These are phyloP conservation scores for Lacanobia oleracea DNA, from an alignment of 2,888 invertebrate genomes.

Conservation along the genomic window DNA sequence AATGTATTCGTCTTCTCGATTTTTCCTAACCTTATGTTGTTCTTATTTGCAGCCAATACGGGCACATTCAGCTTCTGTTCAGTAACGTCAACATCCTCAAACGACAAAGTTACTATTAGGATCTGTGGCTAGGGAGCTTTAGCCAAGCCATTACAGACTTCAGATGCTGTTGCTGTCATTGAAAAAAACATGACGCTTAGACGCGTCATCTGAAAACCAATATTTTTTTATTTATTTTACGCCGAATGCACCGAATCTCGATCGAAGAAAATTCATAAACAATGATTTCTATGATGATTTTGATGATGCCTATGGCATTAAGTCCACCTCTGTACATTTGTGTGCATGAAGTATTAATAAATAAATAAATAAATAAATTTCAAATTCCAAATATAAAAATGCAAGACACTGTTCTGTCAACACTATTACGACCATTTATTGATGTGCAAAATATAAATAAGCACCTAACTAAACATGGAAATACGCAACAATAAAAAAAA, in stretches of 20 bases:
- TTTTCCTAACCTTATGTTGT: not conserved
- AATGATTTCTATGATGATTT: too few species aligned
- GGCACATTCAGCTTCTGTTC: not conserved
- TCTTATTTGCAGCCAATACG: not conserved
- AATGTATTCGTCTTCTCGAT: not conserved
- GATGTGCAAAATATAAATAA: too few species aligned
- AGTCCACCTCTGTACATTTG: too few species aligned
- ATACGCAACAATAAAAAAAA: too few species aligned
- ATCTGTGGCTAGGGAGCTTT: not conserved
- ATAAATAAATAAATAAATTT: too few species aligned
- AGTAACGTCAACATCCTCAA: not conserved
- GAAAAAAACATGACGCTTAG: conserved; percentile 12
- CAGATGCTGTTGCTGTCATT: conserved; percentile 11
- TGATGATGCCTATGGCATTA: too few species aligned
- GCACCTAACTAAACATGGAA: not conserved
- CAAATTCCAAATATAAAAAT: not conserved
- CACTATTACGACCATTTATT: not conserved
- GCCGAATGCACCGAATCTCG: not conserved
- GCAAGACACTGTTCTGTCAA: not conserved
- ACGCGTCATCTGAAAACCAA: conserved; percentile 31
- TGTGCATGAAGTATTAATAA: too few species aligned
- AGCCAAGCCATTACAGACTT: not conserved
- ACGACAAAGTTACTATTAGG: not conserved
- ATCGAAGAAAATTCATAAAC: not conserved
- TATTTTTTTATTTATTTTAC: too few species aligned